Evolutionary conservation across 2,888 invertebrate species (phyloP).

Genomic region (Bibio marci): DNA sequence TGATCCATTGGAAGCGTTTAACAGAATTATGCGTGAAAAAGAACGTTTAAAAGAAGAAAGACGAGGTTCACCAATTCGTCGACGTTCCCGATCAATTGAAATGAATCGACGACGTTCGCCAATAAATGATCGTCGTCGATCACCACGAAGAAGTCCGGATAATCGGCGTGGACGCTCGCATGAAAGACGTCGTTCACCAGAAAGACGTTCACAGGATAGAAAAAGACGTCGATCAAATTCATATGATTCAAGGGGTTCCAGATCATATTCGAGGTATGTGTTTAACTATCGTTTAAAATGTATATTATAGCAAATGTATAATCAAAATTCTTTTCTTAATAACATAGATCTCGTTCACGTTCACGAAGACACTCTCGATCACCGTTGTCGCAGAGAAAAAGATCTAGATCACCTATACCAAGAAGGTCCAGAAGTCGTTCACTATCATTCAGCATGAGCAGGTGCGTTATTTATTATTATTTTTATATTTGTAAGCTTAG

Average conservation of each 20-base stretch:
- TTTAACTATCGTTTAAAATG: no score
- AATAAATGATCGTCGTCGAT: conserved; percentile 19
- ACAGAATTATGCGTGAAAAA: conserved; percentile 71
- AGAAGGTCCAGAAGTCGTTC: conserved; percentile 18
- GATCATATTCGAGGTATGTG: conserved; percentile 13
- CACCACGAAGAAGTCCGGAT: conserved; percentile 22
- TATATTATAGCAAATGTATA: no score
- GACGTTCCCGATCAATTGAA: conserved; percentile 28
- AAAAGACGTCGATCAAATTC: conserved; percentile 10
- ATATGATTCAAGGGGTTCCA: conserved; percentile 12
- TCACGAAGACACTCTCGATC: conserved; percentile 9
- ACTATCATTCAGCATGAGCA: conserved; percentile 14
- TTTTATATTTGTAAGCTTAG: no score
- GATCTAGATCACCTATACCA: conserved; percentile 15
- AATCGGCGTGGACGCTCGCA: conserved; percentile 30
- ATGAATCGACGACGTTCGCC: conserved; percentile 13
- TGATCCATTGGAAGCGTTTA: conserved; percentile 75
- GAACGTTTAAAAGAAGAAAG: conserved; percentile 36
- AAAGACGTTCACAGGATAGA: conserved; percentile 14
- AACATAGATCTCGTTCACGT: conserved; percentile 16
- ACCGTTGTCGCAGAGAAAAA: conserved; percentile 13
- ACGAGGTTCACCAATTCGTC: conserved; percentile 30
- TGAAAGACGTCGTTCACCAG: conserved; percentile 23
- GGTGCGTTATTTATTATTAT: conserved; percentile 11
- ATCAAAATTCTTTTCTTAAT: background rate